Evolutionary conservation across 2,797 vertebrate genomes (phyloP), one percentile per base, ranked within the genome.

Genomic region (Hippocampus kuda): DNA sequence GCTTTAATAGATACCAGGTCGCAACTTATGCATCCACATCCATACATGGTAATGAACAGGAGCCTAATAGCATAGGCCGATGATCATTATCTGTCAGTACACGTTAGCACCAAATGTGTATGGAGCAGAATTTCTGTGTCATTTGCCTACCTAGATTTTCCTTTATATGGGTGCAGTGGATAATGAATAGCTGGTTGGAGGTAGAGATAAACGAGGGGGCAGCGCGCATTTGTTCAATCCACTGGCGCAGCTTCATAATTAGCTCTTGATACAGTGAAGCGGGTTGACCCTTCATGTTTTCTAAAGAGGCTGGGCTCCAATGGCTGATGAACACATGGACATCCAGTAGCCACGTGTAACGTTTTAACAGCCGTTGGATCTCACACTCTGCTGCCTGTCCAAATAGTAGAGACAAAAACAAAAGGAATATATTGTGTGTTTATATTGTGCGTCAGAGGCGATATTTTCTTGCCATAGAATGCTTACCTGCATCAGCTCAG

Each of bases 381-480:
- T 94, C 92, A 7, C 15, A 3, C 26, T 87, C 74, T 2, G 88
- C 85, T 18, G 77, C 89, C 94, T 96, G 81, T 54, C 15, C 67
- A 74, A 49, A 70, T 30, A 61, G 8, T 3, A 77, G 24, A 5
- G 22, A 65, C 0, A 69, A 30, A 59, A 41, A 65, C 20, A 65
- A 66, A 56, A 5, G 18, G 8, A 34, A 3, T 24, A 12, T 13
- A 4, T n/a, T 38, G 38, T 7, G 13, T 51, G 8, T 26, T 64
- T 0, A 27, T 65, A 46, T 20, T 64, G n/a, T 13, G 20, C 16
- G 5, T 44, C 2, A 26, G 11, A 26, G 51, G 27, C 18, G 12
- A n/a, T 0, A 27, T 34, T 27, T n/a, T n/a, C 4, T 22, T 1
- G 15, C 18, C 5, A 11, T 30, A 5, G 69, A 77, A 69, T 0